phyloP scores from a whole-genome alignment of 2,113 vertebrate species.

The Oreochromis aureus region DNA sequence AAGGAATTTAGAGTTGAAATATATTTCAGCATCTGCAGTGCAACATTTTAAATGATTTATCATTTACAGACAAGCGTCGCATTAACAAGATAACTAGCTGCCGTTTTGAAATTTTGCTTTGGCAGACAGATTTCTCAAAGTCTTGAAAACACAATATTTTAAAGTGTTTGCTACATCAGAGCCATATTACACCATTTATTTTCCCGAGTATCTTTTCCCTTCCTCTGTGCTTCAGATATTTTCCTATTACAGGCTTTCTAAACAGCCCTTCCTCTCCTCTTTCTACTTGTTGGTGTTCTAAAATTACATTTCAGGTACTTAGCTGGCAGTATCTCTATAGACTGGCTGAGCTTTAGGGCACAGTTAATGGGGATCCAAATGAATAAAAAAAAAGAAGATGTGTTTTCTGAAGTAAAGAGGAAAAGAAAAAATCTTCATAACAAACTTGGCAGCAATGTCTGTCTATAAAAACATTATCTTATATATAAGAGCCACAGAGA shows the following conservation, averaged over 20 bases:
- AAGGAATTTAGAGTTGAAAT: background rate
- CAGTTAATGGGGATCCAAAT: background rate
- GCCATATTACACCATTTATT: background rate
- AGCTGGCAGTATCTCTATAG: background rate
- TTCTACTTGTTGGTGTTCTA: background rate
- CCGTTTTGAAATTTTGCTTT: background rate
- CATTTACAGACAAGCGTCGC: background rate
- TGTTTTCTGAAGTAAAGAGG: background rate
- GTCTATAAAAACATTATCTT: background rate
- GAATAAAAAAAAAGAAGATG: background rate
- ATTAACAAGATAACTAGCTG: background rate
- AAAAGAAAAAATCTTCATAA: background rate
- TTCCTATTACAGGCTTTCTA: background rate
- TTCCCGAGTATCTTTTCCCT: background rate
- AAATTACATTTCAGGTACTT: background rate
- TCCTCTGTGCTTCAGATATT: background rate
- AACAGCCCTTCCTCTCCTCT: background rate
- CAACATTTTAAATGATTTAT: background rate
- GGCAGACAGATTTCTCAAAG: background rate
- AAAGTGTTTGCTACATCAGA: background rate
- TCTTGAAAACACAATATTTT: background rate
- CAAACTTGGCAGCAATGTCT: background rate
- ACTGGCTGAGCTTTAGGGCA: background rate
- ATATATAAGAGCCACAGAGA: background rate
- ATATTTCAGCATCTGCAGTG: background rate